Conservation (phyloP, 1,140 invertebrate genomes). For the Danaus plexippus region DNA sequence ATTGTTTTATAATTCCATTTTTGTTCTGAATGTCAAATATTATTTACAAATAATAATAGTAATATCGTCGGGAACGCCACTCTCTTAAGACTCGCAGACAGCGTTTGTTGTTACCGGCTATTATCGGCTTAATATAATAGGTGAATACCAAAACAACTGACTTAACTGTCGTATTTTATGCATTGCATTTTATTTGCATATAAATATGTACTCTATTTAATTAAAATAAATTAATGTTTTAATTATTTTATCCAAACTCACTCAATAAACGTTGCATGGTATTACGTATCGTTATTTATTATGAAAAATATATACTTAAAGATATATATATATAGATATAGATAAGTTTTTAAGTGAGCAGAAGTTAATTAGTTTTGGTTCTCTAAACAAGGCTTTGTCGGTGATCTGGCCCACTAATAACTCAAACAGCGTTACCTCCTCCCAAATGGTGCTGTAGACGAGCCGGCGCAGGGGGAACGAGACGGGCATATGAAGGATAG, state of each 20-base stretch:
- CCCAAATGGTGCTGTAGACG: conserved; percentile 49
- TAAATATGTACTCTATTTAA: conserved; percentile 14
- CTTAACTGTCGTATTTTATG: conserved; percentile 15
- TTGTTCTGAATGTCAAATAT: no score
- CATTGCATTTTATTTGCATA: conserved; percentile 18
- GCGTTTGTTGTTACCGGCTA: conserved; percentile 24
- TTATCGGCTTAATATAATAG: conserved; percentile 34
- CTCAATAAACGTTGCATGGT: no score
- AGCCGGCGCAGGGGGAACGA: conserved; percentile 46
- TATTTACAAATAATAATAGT: no score
- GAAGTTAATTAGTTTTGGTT: conserved; percentile 63
- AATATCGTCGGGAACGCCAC: background rate
- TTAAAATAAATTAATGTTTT: conserved; percentile 9
- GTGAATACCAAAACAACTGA: conserved; percentile 32
- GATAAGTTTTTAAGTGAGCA: conserved; percentile 46
- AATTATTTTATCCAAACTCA: background rate
- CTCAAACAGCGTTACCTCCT: conserved; percentile 51
- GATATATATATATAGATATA: no score
- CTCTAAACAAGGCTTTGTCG: conserved; percentile 64
- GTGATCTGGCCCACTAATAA: conserved; percentile 53
- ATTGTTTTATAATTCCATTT: no score
- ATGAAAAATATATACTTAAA: no score
- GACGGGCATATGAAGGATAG: conserved; percentile 28
- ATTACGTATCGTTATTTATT: no score
- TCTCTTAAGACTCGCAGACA: conserved; percentile 23